phyloP scores from a whole-genome alignment of 2,113 vertebrate species.

The Kobus ellipsiprymnus region DNA sequence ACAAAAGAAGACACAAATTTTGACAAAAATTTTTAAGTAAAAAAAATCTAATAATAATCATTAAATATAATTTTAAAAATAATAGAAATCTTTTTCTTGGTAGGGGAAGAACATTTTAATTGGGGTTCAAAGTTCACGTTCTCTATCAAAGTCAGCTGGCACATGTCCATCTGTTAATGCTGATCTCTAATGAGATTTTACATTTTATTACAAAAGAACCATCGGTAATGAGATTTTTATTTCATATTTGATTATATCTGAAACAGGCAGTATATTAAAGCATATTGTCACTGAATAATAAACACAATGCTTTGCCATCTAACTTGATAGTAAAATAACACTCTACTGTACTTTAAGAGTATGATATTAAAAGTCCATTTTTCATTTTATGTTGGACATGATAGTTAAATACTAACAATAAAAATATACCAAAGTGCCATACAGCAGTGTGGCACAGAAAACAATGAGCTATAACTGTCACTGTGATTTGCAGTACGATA shows the following conservation, averaged over 20 bases:
- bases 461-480: neutral
- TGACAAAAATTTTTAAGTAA: neutral
- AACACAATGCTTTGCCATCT: neutral
- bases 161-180: neutral
- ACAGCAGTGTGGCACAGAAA: neutral
- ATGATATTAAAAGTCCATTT: neutral
- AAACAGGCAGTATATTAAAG: neutral
- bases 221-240: neutral
- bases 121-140: neutral
- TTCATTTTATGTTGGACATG: constrained; percentile 9
- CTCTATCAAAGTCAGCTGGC: neutral
- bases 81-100: neutral
- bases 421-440: neutral
- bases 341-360: neutral
- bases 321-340: neutral
- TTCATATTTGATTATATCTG: neutral
- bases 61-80: neutral
- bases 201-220: neutral
- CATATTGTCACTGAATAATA: neutral
- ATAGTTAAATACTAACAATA: neutral
- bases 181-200: neutral
- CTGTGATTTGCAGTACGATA: neutral
- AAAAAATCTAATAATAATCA: neutral
- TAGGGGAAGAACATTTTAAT: neutral
- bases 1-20: neutral